phyloP scores from a whole-genome alignment of 2,797 vertebrate genomes.

The Acipenser oxyrinchus region DNA sequence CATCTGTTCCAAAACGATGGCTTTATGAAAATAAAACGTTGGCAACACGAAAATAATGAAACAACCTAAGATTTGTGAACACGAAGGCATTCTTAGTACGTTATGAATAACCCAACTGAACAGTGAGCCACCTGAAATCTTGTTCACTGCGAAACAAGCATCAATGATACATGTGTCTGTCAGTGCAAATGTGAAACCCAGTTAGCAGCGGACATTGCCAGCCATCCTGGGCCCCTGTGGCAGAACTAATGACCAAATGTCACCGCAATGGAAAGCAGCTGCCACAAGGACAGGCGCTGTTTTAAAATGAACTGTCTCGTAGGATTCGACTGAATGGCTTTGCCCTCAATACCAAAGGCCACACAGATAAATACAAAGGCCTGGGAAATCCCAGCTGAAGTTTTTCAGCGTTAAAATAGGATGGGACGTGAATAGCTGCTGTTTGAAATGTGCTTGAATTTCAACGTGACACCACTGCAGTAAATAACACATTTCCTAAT shows the following conservation, averaged over 20 bases:
- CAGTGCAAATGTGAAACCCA: slow-evolving; percentile 6
- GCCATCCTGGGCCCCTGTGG: neutral
- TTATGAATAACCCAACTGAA: neutral
- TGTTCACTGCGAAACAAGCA: slow-evolving; percentile 10
- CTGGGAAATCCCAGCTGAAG: neutral
- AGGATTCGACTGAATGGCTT: slow-evolving; percentile 4
- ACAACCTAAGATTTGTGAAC: too few relatives aligned
- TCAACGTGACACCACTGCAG: neutral
- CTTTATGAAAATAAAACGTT: too few relatives aligned
- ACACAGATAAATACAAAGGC: neutral
- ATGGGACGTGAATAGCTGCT: neutral
- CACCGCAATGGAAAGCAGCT: neutral
- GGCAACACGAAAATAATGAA: too few relatives aligned
- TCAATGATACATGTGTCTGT: slow-evolving; percentile 8
- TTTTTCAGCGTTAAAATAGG: neutral
- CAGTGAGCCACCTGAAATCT: neutral
- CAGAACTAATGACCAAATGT: slow-evolving; percentile 12
- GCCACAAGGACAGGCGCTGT: slow-evolving; percentile 2
- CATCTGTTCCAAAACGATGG: too few relatives aligned
- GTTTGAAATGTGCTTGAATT: neutral
- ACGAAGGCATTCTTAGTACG: too few relatives aligned
- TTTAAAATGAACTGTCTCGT: neutral
- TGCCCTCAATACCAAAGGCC: neutral
- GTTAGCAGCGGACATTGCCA: slow-evolving; percentile 2
- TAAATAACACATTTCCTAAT: too few relatives aligned